Base-by-base conservation (phyloP, 2,113 vertebrate species). In the Antidorcas marsupialis region DNA sequence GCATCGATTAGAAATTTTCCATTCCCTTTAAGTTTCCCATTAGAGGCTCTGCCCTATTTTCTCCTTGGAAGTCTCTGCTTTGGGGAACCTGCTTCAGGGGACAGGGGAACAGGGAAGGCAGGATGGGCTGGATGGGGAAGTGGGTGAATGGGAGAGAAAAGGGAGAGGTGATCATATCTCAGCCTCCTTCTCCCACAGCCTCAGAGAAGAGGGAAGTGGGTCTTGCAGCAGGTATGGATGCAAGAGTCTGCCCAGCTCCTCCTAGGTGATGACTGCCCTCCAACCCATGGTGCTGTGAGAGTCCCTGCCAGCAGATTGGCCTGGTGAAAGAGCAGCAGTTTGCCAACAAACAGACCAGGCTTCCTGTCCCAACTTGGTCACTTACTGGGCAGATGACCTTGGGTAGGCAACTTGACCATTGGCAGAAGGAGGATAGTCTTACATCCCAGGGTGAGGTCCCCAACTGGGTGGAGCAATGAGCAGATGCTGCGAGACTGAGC, bases 1-100 rank as follows among this genome's bases (percentile, higher is more conserved):
- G n/a, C 53, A 45, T 96, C 21, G 4, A 64, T 89, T 95, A 91
- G 88, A 97, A 87, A 85, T 82, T 53, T 71, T 30, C 60, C 55
- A 15, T 94, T 93, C 57, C 71, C 74, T 96, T 79, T 84, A 76
- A 67, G 39, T 91, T 92, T 94, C 87, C 47, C 30, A 3, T 76
- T 57, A 83, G 36, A 57, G 27, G 55, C 71, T 91, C 36, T 47
- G 9, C 89, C 79, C 81, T 95, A 14, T 59, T 84, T 96, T 95
- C 33, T 74, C 83, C 79, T 62, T 62, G 55, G 33, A 96, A 86
- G 57, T 62, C 21, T 84, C 59, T 15, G 52, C 87, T 91, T 91
- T 7, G 1, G 60, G 62, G 91, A 89, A 74, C 67, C 67, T 85
- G 59, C 55, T 85, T 95, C 30, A 84, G 21, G 93, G 60, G 60